Percentiles rank a stretch among this genome's conserved stretches.
Evolutionary conservation across 2,113 vertebrate genomes (phyloP).

Genomic region (Malaclemys terrapin): DNA sequence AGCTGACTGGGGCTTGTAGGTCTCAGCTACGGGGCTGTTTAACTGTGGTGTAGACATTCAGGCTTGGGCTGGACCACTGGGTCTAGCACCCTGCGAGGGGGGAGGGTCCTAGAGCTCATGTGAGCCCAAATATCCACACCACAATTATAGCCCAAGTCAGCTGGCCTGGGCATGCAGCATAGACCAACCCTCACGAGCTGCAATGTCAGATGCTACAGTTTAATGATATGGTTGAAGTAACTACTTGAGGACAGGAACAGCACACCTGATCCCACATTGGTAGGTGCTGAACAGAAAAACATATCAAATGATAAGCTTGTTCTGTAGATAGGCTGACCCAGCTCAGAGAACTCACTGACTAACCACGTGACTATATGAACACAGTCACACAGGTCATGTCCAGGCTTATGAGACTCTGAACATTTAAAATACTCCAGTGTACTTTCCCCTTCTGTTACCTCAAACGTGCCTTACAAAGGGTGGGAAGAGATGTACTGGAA

Average conservation of each 20-base stretch:
- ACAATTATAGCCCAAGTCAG: background rate
- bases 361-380: background rate
- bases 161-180: background rate
- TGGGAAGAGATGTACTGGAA: background rate
- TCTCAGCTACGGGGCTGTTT: too few relatives aligned
- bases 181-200: background rate
- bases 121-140: background rate
- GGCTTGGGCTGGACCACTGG: background rate
- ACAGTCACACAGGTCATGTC: background rate
- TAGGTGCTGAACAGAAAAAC: background rate
- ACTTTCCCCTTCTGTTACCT: background rate
- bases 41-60: too few relatives aligned
- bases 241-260: background rate
- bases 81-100: background rate
- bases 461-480: background rate
- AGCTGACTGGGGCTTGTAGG: too few relatives aligned
- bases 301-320: background rate
- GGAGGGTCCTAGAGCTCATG: background rate
- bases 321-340: background rate
- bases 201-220: background rate
- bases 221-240: background rate
- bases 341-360: background rate
- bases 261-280: rapidly evolving
- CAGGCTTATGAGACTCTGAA: background rate
- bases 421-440: rapidly evolving